phyloP scores from a whole-genome alignment of 2,888 invertebrate genomes.

The Polymixis flavicincta region DNA sequence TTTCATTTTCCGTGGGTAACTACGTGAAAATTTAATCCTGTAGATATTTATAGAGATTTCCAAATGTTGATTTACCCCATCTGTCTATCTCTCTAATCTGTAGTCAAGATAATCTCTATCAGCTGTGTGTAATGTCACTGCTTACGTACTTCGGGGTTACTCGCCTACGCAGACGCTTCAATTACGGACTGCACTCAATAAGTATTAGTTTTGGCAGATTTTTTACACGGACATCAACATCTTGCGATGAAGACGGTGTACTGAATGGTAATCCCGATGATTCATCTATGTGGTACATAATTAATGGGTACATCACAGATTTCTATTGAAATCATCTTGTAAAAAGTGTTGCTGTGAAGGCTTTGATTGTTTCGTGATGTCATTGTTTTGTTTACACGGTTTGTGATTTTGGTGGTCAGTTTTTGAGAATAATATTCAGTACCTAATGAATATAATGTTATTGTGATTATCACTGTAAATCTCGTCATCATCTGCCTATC shows the following conservation, averaged over 20 bases:
- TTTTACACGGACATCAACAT: conserved; percentile 30
- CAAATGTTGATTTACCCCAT: conserved; percentile 1
- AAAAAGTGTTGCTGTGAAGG: conserved; percentile 34
- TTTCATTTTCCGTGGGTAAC: neutral
- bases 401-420: neutral
- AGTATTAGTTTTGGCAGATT: conserved; percentile 28
- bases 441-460: too few relatives aligned
- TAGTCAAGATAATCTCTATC: conserved; percentile 31
- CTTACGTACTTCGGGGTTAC: conserved; percentile 37
- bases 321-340: conserved; percentile 38
- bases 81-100: conserved; percentile 33
- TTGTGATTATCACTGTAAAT: too few relatives aligned
- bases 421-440: too few relatives aligned
- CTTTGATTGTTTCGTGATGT: conserved; percentile 46
- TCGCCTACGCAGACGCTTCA: conserved; percentile 37
- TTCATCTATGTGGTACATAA: conserved; percentile 39
- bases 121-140: conserved; percentile 21
- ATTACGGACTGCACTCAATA: conserved; percentile 36
- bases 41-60: neutral
- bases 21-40: conserved; percentile 8
- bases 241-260: conserved; percentile 7
- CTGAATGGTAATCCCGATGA: conserved; percentile 54
- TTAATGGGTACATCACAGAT: conserved; percentile 35
- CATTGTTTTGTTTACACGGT: conserved; percentile 15
- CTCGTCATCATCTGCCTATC: too few relatives aligned